These are phyloP conservation scores for Mimas tiliae DNA, from an alignment of 2,888 invertebrate species.

Conservation along the genomic window DNA sequence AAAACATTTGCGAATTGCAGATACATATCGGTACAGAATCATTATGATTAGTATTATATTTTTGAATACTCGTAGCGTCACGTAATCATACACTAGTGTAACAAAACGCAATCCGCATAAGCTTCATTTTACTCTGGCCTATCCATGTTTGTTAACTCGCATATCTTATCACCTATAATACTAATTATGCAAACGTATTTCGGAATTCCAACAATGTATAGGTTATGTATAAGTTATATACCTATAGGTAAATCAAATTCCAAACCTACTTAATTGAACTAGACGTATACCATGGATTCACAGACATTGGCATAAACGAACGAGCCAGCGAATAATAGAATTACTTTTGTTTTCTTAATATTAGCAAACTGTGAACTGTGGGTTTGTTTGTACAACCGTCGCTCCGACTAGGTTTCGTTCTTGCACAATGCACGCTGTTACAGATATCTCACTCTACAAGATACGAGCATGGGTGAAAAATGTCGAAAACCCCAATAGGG, in stretches of 20 bases:
- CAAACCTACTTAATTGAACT: slow-evolving; percentile 15
- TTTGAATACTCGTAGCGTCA: background rate
- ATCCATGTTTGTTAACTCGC: slow-evolving; percentile 1
- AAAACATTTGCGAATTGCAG: no score
- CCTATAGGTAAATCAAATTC: slow-evolving; percentile 22
- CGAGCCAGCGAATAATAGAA: slow-evolving; percentile 55
- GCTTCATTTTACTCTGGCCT: background rate
- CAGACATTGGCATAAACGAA: slow-evolving; percentile 39
- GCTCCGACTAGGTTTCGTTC: slow-evolving; percentile 33
- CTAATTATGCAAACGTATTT: slow-evolving; percentile 14
- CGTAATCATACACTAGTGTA: background rate
- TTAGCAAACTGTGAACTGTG: slow-evolving; percentile 55
- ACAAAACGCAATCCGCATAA: background rate
- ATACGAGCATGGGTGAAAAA: no score
- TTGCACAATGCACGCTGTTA: background rate
- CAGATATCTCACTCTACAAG: background rate
- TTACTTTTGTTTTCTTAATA: slow-evolving; percentile 66
- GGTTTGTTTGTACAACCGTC: slow-evolving; percentile 54
- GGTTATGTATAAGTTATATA: no score
- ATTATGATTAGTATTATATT: background rate
- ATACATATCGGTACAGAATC: no score
- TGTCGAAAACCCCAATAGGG: no score
- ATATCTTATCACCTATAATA: slow-evolving; percentile 7
- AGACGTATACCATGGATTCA: slow-evolving; percentile 10
- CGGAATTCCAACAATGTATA: slow-evolving; percentile 22